These are phyloP conservation scores for Montipora efflorescens DNA, from an alignment of 64 coral and sea anemone species.

Conservation along the genomic window DNA sequence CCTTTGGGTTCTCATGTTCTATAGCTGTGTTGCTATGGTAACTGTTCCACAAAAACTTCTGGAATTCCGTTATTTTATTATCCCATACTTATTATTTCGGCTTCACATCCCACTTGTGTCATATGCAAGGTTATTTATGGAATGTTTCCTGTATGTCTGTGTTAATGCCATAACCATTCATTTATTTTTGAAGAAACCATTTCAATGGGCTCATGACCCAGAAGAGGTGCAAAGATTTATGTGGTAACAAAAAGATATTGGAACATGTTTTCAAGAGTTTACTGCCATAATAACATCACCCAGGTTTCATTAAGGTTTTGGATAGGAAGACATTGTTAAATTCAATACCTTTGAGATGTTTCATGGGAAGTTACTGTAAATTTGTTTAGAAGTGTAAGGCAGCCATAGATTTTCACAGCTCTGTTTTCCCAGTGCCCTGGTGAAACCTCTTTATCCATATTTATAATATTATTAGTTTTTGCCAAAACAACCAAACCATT, in stretches of 20 bases:
- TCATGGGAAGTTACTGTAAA: too few species aligned
- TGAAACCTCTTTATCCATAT: too few species aligned
- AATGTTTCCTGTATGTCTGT: constrained; percentile 53
- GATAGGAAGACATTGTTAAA: too few species aligned
- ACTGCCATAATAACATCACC: too few species aligned
- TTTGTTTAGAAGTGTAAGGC: too few species aligned
- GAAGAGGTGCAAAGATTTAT: constrained; percentile 82
- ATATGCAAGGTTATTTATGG: constrained; percentile 63
- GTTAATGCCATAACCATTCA: constrained; percentile 71
- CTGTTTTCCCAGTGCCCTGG: too few species aligned
- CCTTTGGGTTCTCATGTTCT: constrained; percentile 78
- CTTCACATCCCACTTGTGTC: constrained; percentile 76
- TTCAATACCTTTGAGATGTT: too few species aligned
- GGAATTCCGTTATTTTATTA: constrained; percentile 92
- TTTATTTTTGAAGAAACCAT: constrained; percentile 88
- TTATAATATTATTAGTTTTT: too few species aligned
- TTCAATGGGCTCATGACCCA: constrained; percentile 72
- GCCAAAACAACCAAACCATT: too few species aligned
- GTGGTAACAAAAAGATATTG: constrained; percentile 42
- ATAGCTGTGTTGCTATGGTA: constrained; percentile 65
- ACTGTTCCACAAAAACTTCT: constrained; percentile 86
- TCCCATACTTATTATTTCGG: constrained; percentile 86
- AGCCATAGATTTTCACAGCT: too few species aligned
- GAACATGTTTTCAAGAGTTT: background rate
- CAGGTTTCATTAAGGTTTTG: too few species aligned